Evolutionary conservation across 2,113 vertebrate species (phyloP), one percentile per base, ranked within the genome.

Genomic region (Rynchops niger): DNA sequence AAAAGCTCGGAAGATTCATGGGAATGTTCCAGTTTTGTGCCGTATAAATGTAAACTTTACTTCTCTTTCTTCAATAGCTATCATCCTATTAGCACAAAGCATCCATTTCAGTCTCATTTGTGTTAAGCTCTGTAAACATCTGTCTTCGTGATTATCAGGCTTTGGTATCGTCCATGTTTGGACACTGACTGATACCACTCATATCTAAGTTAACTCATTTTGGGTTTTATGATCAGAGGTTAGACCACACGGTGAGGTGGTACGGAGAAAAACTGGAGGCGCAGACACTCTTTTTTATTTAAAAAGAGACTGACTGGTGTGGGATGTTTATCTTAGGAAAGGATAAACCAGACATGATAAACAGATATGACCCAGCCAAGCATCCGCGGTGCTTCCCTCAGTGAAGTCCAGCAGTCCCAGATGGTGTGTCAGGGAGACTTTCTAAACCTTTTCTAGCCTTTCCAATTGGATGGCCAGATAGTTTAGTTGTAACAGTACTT

Each of bases 291-390:
- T 52, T 40, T 52, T 40, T 70, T 32, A 67, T 74, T 78, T 89
- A 20, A 56, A 93, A 92, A 78, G 42, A 95, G 42, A 74, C 42
- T 79, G 80, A 82, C 42, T 74, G 36, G 61, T 0, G 0, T 62
- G 42, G 53, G 40, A 94, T 38, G 50, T 94, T 94, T 87, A 72
- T 74, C 36, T 90, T 50, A 82, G 45, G 34, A 91, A 92, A 91
- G 83, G 52, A 89, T 82, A 87, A 92, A 95, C 58, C 53, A 93
- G 65, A 89, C 65, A 65, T 45, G 38, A 94, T 82, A 95, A 97
- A 92, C 65, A 93, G 61, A 45, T 92, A 84, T 23, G 61, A 95
- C 55, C 91, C 86, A 65, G 61, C 76, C 65, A 72, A 52, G 56
- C 47, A 84, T 43, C 59, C 63, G 15, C 15, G 66, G 61, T 63